Conservation (phyloP, 2,888 invertebrate genomes). For the Euplexia lucipara region DNA sequence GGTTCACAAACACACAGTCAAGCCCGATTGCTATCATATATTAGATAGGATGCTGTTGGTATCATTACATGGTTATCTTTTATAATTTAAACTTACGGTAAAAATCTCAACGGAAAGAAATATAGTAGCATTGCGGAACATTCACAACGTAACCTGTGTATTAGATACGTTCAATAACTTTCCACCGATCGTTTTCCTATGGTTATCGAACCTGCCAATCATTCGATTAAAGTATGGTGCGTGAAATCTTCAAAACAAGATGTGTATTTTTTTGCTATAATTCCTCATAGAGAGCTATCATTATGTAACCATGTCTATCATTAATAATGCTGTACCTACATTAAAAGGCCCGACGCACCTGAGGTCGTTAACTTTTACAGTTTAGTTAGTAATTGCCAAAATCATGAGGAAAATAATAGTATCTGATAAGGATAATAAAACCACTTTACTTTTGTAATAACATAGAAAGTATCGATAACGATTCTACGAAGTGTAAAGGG, state of each 20-base stretch:
- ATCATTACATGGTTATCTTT: too few relatives aligned
- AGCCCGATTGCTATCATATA: too few relatives aligned
- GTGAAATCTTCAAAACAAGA: conserved; percentile 40
- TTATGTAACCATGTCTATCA: conserved; percentile 36
- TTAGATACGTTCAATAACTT: conserved; percentile 45
- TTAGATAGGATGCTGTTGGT: too few relatives aligned
- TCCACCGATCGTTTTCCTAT: conserved; percentile 28
- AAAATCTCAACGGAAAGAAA: conserved; percentile 19
- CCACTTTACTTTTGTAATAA: conserved; percentile 1
- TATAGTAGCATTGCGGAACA: conserved; percentile 24
- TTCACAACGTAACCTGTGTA: conserved; percentile 30
- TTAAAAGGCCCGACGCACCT: conserved; percentile 38
- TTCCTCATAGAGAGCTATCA: conserved; percentile 28
- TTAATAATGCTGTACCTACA: conserved; percentile 23
- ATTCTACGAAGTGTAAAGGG: conserved; percentile 2
- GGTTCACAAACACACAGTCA: too few relatives aligned
- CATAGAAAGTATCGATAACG: neutral
- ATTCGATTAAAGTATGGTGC: conserved; percentile 42
- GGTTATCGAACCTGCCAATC: conserved; percentile 47
- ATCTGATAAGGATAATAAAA: conserved; percentile 24
- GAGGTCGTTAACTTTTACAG: conserved; percentile 53
- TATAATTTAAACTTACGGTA: conserved; percentile 8
- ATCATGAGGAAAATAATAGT: conserved; percentile 36
- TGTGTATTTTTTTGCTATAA: conserved; percentile 32
- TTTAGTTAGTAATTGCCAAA: conserved; percentile 40